Evolutionary conservation across 2,113 vertebrate genomes (phyloP).

Genomic region (Xenotilapia longispinis): DNA sequence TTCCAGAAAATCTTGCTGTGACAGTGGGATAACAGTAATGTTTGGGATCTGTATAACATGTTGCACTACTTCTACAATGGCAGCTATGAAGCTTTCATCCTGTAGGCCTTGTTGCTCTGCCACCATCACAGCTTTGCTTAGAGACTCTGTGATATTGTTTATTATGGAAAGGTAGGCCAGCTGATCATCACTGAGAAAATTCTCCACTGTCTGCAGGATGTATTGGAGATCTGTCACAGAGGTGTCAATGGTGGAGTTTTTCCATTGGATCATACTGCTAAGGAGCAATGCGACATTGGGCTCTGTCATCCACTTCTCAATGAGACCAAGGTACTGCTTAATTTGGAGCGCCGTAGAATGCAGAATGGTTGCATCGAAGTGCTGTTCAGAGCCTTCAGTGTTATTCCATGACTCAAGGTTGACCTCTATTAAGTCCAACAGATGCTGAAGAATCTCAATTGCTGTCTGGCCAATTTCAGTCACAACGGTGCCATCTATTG

Average conservation of each 20-base stretch:
- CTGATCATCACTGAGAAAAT: conserved; percentile 34
- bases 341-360: conserved; percentile 23
- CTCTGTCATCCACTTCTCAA: conserved; percentile 53
- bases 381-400: neutral
- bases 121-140: conserved; percentile 47
- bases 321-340: conserved; percentile 31
- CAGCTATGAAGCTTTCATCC: conserved; percentile 38
- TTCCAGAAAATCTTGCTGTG: conserved; percentile 30
- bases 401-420: conserved; percentile 36
- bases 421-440: conserved; percentile 16
- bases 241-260: conserved; percentile 5
- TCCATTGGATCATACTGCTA: conserved; percentile 46
- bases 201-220: conserved; percentile 27
- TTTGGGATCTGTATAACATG: conserved; percentile 11
- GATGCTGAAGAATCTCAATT: conserved; percentile 11
- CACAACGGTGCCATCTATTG: conserved; percentile 47
- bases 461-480: conserved; percentile 34
- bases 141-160: conserved; percentile 25
- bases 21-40: neutral
- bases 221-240: conserved; percentile 32
- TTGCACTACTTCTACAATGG: conserved; percentile 33
- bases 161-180: conserved; percentile 21
- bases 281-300: conserved; percentile 30
- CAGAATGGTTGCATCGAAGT: conserved; percentile 23
- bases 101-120: conserved; percentile 42